phyloP scores from a whole-genome alignment of 2,888 invertebrate genomes.

The Drosophila anomelani region DNA sequence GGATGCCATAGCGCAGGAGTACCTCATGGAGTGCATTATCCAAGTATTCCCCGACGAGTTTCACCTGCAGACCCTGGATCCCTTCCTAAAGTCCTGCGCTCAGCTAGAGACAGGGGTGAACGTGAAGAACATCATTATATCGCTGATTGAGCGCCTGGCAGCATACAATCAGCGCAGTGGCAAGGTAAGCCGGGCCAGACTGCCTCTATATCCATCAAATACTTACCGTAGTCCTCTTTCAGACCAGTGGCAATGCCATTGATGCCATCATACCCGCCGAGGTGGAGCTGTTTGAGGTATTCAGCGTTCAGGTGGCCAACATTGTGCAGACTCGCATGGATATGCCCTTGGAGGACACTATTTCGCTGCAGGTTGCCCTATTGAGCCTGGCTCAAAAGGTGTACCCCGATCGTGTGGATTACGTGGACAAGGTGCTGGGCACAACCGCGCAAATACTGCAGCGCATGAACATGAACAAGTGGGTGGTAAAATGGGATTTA shows the following conservation, averaged over 20 bases:
- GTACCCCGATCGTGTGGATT: constrained; percentile 96
- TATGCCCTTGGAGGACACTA: constrained; percentile 98
- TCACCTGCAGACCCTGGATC: constrained; percentile 97
- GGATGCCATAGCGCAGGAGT: constrained; percentile 99
- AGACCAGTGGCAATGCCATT: constrained; percentile 84
- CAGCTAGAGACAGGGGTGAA: constrained; percentile 98
- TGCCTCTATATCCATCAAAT: neutral
- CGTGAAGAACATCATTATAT: constrained; percentile 98
- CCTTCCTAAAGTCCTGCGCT: constrained; percentile 98
- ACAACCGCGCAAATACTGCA: constrained; percentile 96
- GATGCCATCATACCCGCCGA: constrained; percentile 91
- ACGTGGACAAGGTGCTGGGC: constrained; percentile 97
- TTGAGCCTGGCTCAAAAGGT: constrained; percentile 98
- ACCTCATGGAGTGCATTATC: constrained; percentile 99
- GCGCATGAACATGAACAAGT: constrained; percentile 94
- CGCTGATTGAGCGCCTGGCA: constrained; percentile 95
- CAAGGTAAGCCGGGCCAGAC: constrained; percentile 77
- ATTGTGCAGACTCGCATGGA: constrained; percentile 97
- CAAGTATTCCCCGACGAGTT: constrained; percentile 99
- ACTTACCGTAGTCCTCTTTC: neutral
- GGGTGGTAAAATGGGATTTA: constrained; percentile 28
- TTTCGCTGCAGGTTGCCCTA: constrained; percentile 97
- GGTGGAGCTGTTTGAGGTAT: constrained; percentile 98
- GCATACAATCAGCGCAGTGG: constrained; percentile 92
- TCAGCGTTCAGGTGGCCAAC: constrained; percentile 98